Evolutionary conservation across 2,797 vertebrate species (phyloP), one percentile per base, ranked within the genome.

Genomic region (Gymnocypris eckloni): DNA sequence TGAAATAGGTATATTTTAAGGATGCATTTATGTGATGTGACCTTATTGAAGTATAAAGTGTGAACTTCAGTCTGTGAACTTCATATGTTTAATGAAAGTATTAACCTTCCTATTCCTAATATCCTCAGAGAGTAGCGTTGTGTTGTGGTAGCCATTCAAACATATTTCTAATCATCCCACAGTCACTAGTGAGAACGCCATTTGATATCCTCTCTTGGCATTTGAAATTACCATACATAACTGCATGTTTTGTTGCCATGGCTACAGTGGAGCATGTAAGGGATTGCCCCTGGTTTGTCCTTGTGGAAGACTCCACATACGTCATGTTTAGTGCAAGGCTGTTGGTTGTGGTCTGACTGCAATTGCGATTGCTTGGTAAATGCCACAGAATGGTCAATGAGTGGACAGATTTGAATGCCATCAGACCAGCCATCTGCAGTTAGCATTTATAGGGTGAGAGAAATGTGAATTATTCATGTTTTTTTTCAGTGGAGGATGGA

Each of bases 241-340:
- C 59, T 77, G 81, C 70, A 71, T 90, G 72, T 90, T 90, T 89
- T 87, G 91, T 92, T 92, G 87, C 91, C 87, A 90, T 91, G 88
- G 89, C 79, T 88, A 91, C 90, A 83, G 79, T 79, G 84, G 39
- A 71, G 75, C 67, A 86, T 87, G 88, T 87, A 86, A 85, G 84
- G 87, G 77, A 89, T 82, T 85, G 83, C 82, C 79, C 52, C 69
- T 41, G 25, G 45, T 87, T 88, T 79, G 84, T 88, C 79, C 86
- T 82, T 83, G 81, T 85, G 54, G 69, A 87, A 61, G 79, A 73
- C 72, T 83, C 48, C 75, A 64, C 67, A 81, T 70, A 70, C 41
- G 72, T 86, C 87, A 88, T 69, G 41, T 86, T 79, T 83, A 79
- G 76, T 50, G 54, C 39, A 28, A 13, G n/a, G 72, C 79, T 82